Conservation (phyloP, 2,797 vertebrate genomes). For the Danionella dracula region DNA sequence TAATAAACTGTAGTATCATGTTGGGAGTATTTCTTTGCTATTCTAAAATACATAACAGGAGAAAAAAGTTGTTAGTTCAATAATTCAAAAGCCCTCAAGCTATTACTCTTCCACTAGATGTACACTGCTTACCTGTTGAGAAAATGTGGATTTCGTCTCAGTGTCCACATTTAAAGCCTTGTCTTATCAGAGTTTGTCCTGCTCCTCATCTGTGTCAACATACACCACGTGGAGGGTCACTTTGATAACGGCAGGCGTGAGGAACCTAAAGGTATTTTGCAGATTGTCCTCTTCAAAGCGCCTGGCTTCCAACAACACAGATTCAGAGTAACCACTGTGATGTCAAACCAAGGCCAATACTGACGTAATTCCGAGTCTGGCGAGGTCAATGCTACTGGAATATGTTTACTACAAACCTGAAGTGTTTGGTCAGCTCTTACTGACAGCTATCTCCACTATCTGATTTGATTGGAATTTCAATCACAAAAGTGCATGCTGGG, state of each 20-base stretch:
- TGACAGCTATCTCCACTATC: background rate
- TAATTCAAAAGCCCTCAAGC: background rate
- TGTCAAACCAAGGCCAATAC: conserved; percentile 29
- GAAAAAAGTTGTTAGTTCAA: conserved; percentile 1
- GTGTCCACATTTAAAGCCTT: conserved; percentile 65
- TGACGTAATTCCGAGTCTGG: conserved; percentile 27
- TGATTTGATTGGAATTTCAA: background rate
- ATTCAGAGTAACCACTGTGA: conserved; percentile 30
- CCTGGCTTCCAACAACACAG: conserved; percentile 10
- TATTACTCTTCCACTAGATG: background rate
- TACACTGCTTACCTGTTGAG: conserved; percentile 53
- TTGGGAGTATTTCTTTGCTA: conserved; percentile 41
- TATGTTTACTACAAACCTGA: conserved; percentile 4
- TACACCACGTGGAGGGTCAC: conserved; percentile 71
- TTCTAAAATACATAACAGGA: conserved; percentile 21
- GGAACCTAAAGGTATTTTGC: background rate
- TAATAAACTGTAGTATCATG: conserved; percentile 54
- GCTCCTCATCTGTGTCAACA: conserved; percentile 68
- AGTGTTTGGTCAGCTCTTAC: background rate
- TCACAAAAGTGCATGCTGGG: background rate
- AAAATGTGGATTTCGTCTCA: conserved; percentile 42
- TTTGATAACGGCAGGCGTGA: conserved; percentile 46
- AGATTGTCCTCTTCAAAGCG: conserved; percentile 14
- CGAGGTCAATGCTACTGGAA: conserved; percentile 19
- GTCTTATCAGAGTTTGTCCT: conserved; percentile 65